Base-by-base conservation (phyloP, 2,888 invertebrate genomes). In the Nemoura dubitans region DNA sequence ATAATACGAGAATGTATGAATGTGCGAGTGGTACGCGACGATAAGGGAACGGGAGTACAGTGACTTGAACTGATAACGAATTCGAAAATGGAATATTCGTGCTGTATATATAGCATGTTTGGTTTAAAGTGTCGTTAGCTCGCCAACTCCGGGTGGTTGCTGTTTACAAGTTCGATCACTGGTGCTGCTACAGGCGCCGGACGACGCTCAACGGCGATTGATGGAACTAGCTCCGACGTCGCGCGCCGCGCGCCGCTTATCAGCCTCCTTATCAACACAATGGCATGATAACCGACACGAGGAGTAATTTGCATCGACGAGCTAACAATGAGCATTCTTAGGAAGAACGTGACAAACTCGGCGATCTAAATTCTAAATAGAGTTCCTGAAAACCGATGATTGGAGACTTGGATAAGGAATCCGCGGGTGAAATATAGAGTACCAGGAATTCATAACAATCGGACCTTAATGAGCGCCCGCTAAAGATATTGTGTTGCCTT, bases 71-170 rank as follows among this genome's bases (percentile, higher is more conserved):
- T 85, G 91, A 91, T 91, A 91, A 91, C 90, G 90, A 89, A 90
- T 91, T 59, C 91, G 91, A 91, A 91, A 91, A 91, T 91, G 91
- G 91, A 91, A 91, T 91, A 91, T 91, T 91, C 91, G 91, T 91
- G 91, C 91, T 91, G 90, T 91, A 91, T 91, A 21, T 91, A 91
- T 91, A 21, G 90, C 90, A 88, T 88, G 86, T 83, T 83, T 43
- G 83, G 83, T 83, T 83, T 30, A 14, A 16, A 29, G 21, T 29
- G 83, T 42, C 36, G 83, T 83, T 83, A 26, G 26, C 43, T 83
- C 10, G 59, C 59, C 14, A 10, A 21, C 59, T 2, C 59, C 21
- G 59, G 59, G 16, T 59, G 59, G 2, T 21, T 83, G 16, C 21
- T 83, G 83, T 83, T 83, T 83, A 83, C 83, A 83, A 83, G 83